Evolutionary conservation across 2,888 invertebrate species (phyloP), one percentile per base, ranked within the genome.

Genomic region (Papilio protenor): DNA sequence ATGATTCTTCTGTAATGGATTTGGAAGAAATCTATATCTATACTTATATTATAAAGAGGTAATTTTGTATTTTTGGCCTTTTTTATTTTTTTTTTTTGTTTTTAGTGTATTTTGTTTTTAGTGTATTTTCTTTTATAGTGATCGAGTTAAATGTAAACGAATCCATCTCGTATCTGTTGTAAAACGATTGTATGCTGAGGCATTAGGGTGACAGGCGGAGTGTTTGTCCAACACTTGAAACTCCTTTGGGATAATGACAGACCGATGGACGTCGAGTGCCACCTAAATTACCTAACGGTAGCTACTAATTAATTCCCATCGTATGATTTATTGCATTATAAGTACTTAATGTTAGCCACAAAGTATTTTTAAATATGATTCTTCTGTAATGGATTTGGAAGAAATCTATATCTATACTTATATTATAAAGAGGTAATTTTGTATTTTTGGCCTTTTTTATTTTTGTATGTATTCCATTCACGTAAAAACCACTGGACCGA

Each of bases 161-260:
- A 40, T 72, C 27, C 23, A 40, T 16, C 27, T 27, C 49, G 52
- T 66, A 75, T 70, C 27, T 66, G 40, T 66, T 27, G 49, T 21
- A 21, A 52, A 55, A 40, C 55, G 69, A 70, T 57, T 74, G 74
- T 70, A 47, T 61, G 70, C 64, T 80, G 72, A 79, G 82, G 81
- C 74, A 77, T 45, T 77, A 78, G 61, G 71, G 82, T 80, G 83
- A 78, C 80, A 75, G 61, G 81, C 82, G 78, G 85, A 92, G 92
- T 92, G 92, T 92, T 92, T 92, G 88, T 89, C 84, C 84, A 85
- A 85, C 89, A 86, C 88, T 88, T 87, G 91, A 84, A 85, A 87
- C 87, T 85, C 87, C 86, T 90, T 90, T 87, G 90, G 90, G 90
- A 90, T 93, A 92, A 92, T 92, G 91, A 91, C 86, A 82, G 85